Percentiles rank a stretch among this genome's conserved stretches.
Evolutionary conservation across 2,113 vertebrate species (phyloP).

Genomic region (Thymallus thymallus): DNA sequence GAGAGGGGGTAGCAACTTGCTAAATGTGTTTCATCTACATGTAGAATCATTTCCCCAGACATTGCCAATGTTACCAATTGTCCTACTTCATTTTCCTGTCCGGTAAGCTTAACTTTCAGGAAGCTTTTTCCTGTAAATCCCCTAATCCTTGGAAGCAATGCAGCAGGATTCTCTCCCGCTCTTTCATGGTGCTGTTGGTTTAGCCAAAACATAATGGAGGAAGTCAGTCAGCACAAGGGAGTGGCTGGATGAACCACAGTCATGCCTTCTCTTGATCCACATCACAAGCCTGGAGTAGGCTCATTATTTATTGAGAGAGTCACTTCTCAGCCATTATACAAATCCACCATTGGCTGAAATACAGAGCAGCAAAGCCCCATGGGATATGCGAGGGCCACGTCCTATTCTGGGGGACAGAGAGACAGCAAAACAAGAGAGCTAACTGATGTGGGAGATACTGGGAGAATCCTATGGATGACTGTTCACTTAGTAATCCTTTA

Average conservation of each 20-base stretch:
- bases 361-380: slow-evolving; percentile 1
- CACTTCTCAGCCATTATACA: slow-evolving; percentile 17
- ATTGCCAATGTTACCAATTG: slow-evolving; percentile 61
- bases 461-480: not conserved
- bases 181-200: slow-evolving; percentile 48
- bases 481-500: not conserved
- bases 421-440: not conserved
- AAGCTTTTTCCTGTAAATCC: slow-evolving; percentile 59
- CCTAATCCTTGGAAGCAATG: slow-evolving; percentile 61
- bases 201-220: slow-evolving; percentile 46
- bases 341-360: not conserved
- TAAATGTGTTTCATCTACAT: not conserved
- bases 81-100: slow-evolving; percentile 65
- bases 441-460: not conserved
- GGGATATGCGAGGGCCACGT: not conserved
- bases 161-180: slow-evolving; percentile 37
- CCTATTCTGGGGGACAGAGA: not conserved
- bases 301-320: slow-evolving; percentile 52
- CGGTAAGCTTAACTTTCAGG: slow-evolving; percentile 63
- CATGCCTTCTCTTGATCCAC: slow-evolving; percentile 39
- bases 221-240: slow-evolving; percentile 39
- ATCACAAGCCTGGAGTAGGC: slow-evolving; percentile 16
- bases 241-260: slow-evolving; percentile 31
- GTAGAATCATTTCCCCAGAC: slow-evolving; percentile 20
- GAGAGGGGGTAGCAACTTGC: not conserved